Conservation (phyloP, 2,888 invertebrate genomes). For the Cinara cedri region DNA sequence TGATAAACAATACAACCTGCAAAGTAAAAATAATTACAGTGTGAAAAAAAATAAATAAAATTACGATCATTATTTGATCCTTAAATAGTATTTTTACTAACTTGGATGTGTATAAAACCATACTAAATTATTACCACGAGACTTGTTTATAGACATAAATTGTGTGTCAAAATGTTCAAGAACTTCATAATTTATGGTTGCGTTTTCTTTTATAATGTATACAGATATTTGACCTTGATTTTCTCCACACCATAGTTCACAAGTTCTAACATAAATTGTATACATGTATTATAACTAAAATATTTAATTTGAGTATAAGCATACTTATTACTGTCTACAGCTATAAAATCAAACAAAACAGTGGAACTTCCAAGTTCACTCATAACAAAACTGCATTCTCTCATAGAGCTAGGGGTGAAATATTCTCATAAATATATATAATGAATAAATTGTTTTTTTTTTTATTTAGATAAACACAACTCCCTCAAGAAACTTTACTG, state of each 20-base stretch:
- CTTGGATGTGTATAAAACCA: slow-evolving; percentile 86
- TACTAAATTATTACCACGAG: slow-evolving; percentile 64
- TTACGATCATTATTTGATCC: no score
- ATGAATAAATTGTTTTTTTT: no score
- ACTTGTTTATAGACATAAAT: slow-evolving; percentile 74
- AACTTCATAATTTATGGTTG: slow-evolving; percentile 76
- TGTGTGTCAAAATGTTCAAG: slow-evolving; percentile 72
- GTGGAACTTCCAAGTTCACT: slow-evolving; percentile 77
- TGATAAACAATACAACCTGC: slow-evolving; percentile 84
- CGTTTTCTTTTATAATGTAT: slow-evolving; percentile 74
- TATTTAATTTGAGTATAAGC: neutral
- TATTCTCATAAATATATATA: slow-evolving; percentile 66
- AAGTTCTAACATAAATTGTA: slow-evolving; percentile 60
- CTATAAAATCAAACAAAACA: slow-evolving; percentile 64
- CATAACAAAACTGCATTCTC: slow-evolving; percentile 78
- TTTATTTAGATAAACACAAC: neutral
- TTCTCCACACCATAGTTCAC: slow-evolving; percentile 90
- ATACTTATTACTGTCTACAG: slow-evolving; percentile 49
- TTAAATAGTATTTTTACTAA: slow-evolving; percentile 60
- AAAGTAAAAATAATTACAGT: slow-evolving; percentile 24
- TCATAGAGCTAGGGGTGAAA: slow-evolving; percentile 68
- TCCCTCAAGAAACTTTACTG: no score
- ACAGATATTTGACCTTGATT: slow-evolving; percentile 78
- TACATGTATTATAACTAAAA: slow-evolving; percentile 64
- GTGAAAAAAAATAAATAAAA: neutral